A percentile compares a stretch with the other conserved stretches of the same genome.
These are phyloP conservation scores for Antitype chi DNA, from an alignment of 2,888 invertebrate species.

Conservation along the genomic window DNA sequence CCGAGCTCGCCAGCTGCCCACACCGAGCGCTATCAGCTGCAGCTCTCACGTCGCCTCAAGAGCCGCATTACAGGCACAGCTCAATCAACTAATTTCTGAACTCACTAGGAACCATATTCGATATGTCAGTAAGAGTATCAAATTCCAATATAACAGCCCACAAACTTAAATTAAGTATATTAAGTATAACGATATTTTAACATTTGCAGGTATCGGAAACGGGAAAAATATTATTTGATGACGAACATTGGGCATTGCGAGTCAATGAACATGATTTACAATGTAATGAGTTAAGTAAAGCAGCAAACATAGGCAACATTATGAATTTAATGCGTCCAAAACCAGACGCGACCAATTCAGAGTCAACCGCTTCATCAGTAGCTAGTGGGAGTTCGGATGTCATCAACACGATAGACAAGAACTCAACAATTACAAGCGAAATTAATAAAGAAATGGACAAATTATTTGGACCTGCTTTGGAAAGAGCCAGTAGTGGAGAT, in stretches of 20 bases:
- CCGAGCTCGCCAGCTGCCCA: conserved; percentile 92
- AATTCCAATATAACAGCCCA: neutral
- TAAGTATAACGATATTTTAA: conserved; percentile 46
- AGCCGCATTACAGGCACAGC: conserved; percentile 84
- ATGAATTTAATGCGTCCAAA: conserved; percentile 79
- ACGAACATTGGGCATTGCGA: conserved; percentile 78
- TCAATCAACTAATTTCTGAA: conserved; percentile 78
- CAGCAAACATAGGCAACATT: conserved; percentile 83
- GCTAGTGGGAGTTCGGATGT: conserved; percentile 83
- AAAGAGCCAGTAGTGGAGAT: conserved; percentile 85
- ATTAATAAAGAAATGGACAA: conserved; percentile 86
- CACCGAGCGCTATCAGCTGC: conserved; percentile 64
- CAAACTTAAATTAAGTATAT: neutral
- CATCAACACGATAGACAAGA: conserved; percentile 78
- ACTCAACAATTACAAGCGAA: conserved; percentile 77
- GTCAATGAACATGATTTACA: conserved; percentile 57
- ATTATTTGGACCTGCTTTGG: conserved; percentile 82
- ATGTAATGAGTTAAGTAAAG: conserved; percentile 55
- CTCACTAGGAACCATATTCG: conserved; percentile 80
- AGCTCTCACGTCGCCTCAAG: conserved; percentile 66
- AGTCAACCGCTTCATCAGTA: conserved; percentile 79
- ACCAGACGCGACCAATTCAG: conserved; percentile 76
- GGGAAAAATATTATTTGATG: conserved; percentile 80
- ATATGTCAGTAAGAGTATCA: conserved; percentile 76
- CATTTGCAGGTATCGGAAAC: conserved; percentile 80